Conservation (phyloP, 2,113 vertebrate species). For the Chitala chitala region DNA sequence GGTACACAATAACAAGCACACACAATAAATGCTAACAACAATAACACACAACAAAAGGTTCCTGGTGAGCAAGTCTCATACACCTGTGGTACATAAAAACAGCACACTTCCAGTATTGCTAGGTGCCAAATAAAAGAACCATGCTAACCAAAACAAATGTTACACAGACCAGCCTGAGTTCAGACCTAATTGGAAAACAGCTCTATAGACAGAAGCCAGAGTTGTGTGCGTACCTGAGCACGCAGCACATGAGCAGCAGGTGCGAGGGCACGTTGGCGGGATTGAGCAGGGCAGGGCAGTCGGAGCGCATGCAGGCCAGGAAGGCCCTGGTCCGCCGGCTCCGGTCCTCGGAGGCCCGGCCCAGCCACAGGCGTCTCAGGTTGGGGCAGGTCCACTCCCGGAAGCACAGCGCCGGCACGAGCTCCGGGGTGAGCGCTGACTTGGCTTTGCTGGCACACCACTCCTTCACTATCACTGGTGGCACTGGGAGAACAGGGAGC, state of each 20-base stretch:
- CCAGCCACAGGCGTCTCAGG: constrained; percentile 82
- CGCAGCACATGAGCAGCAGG: constrained; percentile 89
- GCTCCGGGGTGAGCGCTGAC: constrained; percentile 82
- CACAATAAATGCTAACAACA: no score
- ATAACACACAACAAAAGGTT: no score
- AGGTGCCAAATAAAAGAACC: no score
- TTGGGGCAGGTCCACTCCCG: constrained; percentile 90
- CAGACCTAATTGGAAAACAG: no score
- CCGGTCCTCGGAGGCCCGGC: constrained; percentile 84
- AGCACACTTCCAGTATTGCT: no score
- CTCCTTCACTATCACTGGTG: constrained; percentile 86
- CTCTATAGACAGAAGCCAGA: no score
- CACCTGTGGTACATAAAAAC: no score
- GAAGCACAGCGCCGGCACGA: constrained; percentile 82
- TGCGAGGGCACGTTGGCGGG: constrained; percentile 82
- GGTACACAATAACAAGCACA: no score
- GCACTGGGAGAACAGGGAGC: constrained; percentile 54
- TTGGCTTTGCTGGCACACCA: constrained; percentile 88
- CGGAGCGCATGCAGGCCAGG: constrained; percentile 83
- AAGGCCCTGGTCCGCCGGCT: constrained; percentile 84
- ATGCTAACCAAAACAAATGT: no score
- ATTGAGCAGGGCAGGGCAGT: constrained; percentile 85
- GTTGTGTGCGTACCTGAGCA: constrained; percentile 70
- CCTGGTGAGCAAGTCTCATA: no score
- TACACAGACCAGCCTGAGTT: no score